Evolutionary conservation across 2,113 vertebrate species (phyloP), one percentile per base, ranked within the genome.

Genomic region (Typhlomys cinereus): DNA sequence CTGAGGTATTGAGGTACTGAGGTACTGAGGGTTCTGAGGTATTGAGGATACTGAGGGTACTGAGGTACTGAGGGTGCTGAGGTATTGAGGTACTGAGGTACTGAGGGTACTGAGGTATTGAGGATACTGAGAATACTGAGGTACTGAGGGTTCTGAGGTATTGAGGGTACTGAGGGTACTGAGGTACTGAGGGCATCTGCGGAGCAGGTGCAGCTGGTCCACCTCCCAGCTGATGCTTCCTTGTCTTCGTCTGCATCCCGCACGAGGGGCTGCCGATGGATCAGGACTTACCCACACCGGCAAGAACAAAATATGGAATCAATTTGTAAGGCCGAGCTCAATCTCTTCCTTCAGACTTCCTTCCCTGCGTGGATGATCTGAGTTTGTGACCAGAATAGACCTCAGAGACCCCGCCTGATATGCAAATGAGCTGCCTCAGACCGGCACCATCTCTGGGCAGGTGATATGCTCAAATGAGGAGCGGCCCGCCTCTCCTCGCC

Each of bases 401-500:
- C 39, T 3, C 10, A 23, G 75, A 69, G 67, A 54, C 1, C 0
- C 20, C 21, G 41, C 8, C 13, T 36, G 57, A n/a, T 25, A 0
- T 69, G 50, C 14, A 46, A 44, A 7, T 14, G 34, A 69, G 31
- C 3, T 59, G 17, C 15, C 14, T 14, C 20, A 39, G 85, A 27
- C 3, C 2, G 31, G 11, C 27, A 52, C n/a, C 15, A 46, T 50
- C n/a, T 25, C 21, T 34, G 15, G 44, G 62, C 39, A 34, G 39
- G 85, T 5, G 44, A 41, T 11, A 23, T 74, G 52, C 11, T 6
- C 7, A 69, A 62, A 23, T 6, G 23, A 64, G 29, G 8, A 5
- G 79, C 0, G 0, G 5, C 39, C 12, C 6, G 13, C 78, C 59
- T 21, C 14, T 1, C 1, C 39, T 39, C 6, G 27, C 7, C n/a